These are phyloP conservation scores for Lepidurus apus DNA, from an alignment of 1,140 invertebrate genomes.

Conservation along the genomic window DNA sequence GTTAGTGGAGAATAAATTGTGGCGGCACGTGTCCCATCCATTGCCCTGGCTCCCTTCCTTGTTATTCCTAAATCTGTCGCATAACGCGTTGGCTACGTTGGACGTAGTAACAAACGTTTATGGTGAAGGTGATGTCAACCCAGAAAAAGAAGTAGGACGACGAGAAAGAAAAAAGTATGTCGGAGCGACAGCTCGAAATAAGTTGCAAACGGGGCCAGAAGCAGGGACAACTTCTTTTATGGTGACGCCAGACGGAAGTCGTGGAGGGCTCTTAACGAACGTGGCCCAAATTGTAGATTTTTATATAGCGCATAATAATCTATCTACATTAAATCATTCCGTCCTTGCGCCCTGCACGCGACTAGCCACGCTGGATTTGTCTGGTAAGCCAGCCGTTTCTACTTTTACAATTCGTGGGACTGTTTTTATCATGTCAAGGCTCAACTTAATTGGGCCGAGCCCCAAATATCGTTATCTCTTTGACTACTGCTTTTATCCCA, in stretches of 20 bases:
- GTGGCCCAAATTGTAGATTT: neutral
- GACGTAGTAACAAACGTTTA: neutral
- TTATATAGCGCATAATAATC: neutral
- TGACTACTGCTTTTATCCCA: neutral
- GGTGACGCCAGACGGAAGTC: neutral
- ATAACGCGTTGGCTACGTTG: constrained; percentile 7
- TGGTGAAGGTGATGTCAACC: constrained; percentile 8
- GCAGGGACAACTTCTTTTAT: neutral
- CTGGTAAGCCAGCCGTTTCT: neutral
- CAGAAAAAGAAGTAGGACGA: neutral
- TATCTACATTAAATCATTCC: neutral
- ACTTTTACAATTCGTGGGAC: neutral
- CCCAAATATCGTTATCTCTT: neutral
- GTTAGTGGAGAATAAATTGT: constrained; percentile 15
- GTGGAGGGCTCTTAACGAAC: neutral
- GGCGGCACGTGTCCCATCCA: neutral
- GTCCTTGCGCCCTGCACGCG: neutral
- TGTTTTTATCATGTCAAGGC: neutral
- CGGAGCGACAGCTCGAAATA: constrained; percentile 9
- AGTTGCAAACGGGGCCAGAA: constrained; percentile 1
- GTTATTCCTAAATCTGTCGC: constrained; percentile 10
- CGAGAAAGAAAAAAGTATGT: constrained; percentile 6
- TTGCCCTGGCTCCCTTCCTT: neutral
- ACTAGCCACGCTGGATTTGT: neutral
- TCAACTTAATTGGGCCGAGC: neutral